phyloP scores from a whole-genome alignment of 2,797 vertebrate species.

The Tinamus major region DNA sequence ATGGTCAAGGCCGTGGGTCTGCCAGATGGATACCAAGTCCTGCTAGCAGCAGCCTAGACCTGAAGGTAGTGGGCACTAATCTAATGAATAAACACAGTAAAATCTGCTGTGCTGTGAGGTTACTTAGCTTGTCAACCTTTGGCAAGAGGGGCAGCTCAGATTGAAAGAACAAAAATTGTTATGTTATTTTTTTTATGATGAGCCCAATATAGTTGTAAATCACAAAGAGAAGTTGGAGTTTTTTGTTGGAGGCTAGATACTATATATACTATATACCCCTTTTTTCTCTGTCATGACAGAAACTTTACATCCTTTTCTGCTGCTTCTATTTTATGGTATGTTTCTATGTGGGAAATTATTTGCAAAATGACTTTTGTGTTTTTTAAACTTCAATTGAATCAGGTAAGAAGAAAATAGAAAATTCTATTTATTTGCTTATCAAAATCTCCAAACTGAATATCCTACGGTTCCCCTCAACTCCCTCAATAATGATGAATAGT shows the following conservation, averaged over 20 bases:
- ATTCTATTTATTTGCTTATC: not conserved
- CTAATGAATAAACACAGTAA: not conserved
- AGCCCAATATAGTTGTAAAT: not conserved
- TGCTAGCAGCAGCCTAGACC: fast-evolving
- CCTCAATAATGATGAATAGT: not conserved
- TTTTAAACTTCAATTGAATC: not conserved
- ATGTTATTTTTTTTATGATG: not conserved
- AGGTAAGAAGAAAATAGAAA: not conserved
- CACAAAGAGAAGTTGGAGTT: not conserved
- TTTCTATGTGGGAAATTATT: not conserved
- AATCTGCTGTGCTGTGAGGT: not conserved
- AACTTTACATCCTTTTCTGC: not conserved
- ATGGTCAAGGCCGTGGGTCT: too few relatives aligned
- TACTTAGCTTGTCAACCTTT: not conserved
- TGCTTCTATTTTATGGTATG: not conserved
- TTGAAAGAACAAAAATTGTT: not conserved
- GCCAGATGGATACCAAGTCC: not conserved
- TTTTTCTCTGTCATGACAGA: not conserved
- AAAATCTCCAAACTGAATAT: fast-evolving
- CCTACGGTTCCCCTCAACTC: fast-evolving
- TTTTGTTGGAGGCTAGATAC: not conserved
- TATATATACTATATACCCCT: not conserved
- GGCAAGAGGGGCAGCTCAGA: too few relatives aligned
- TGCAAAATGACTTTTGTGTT: not conserved
- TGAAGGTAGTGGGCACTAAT: not conserved